Conservation (phyloP, 2,797 vertebrate species). For the Ispidina picta region DNA sequence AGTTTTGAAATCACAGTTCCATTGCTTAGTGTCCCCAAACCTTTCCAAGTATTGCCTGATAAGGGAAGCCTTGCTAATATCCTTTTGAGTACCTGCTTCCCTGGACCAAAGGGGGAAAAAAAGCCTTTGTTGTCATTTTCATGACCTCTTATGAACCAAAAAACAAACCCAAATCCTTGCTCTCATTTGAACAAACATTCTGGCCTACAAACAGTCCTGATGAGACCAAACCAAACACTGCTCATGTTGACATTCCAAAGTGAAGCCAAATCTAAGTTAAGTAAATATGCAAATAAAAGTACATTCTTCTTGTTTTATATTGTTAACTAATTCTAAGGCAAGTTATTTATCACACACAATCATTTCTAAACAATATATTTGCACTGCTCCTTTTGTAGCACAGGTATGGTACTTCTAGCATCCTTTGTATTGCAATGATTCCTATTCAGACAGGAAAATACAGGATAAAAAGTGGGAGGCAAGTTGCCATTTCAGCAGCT, state of each 20-base stretch:
- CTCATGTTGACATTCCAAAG: constrained; percentile 43
- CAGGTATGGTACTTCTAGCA: not conserved
- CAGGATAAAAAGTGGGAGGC: not conserved
- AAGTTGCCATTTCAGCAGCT: not conserved
- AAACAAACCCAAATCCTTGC: constrained; percentile 6
- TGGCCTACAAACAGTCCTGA: not conserved
- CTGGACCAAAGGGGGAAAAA: not conserved
- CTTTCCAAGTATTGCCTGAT: not conserved
- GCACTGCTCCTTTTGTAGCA: not conserved
- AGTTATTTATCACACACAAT: not conserved
- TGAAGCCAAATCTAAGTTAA: constrained; percentile 35
- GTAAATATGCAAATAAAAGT: constrained; percentile 32
- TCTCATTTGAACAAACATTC: constrained; percentile 5
- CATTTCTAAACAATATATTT: not conserved
- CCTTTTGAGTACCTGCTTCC: not conserved
- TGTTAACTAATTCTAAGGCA: not conserved
- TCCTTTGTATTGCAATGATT: not conserved
- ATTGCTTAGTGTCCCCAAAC: not conserved
- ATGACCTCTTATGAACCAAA: not conserved
- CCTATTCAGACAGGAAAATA: not conserved
- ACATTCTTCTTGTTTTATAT: constrained; percentile 1
- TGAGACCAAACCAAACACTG: constrained; percentile 40
- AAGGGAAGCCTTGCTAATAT: constrained; percentile 1
- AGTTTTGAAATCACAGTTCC: not conserved
- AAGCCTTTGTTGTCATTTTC: not conserved